phyloP scores from a whole-genome alignment of 2,888 invertebrate genomes.

The Prenolepis imparis region DNA sequence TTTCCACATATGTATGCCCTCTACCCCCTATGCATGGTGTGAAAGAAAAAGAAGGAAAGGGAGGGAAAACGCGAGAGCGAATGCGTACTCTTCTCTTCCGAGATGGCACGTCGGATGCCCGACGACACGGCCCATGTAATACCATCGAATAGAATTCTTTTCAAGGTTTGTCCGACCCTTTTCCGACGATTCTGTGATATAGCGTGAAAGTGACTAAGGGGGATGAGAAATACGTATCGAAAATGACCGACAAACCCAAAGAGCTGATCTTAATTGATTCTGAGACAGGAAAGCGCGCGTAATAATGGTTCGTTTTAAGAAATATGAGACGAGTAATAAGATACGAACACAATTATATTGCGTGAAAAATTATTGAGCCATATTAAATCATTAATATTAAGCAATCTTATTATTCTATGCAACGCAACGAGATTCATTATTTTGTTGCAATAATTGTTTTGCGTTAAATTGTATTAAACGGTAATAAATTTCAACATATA shows the following conservation, averaged over 20 bases:
- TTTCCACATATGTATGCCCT: conserved; percentile 57
- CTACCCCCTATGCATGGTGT: neutral
- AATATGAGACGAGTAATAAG: neutral
- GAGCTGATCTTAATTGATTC: conserved; percentile 46
- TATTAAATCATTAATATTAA: neutral
- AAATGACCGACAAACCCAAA: conserved; percentile 30
- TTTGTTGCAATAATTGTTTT: neutral
- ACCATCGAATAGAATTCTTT: conserved; percentile 62
- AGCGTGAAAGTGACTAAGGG: conserved; percentile 39
- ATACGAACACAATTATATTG: neutral
- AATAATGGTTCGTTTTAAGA: conserved; percentile 4
- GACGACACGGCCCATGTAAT: conserved; percentile 13
- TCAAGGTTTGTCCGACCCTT: conserved; percentile 50
- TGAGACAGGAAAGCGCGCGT: neutral
- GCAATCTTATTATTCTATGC: neutral
- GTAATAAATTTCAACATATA: too few relatives aligned
- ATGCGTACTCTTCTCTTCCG: conserved; percentile 37
- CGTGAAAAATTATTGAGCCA: neutral
- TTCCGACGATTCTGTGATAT: conserved; percentile 1
- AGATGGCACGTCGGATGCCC: conserved; percentile 26
- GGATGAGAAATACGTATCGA: conserved; percentile 39
- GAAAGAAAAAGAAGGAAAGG: conserved; percentile 29
- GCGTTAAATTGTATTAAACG: too few relatives aligned
- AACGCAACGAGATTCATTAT: neutral
- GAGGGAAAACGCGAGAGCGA: neutral